Evolutionary conservation across 2,797 vertebrate genomes (phyloP).

Genomic region (Myotis planiceps): DNA sequence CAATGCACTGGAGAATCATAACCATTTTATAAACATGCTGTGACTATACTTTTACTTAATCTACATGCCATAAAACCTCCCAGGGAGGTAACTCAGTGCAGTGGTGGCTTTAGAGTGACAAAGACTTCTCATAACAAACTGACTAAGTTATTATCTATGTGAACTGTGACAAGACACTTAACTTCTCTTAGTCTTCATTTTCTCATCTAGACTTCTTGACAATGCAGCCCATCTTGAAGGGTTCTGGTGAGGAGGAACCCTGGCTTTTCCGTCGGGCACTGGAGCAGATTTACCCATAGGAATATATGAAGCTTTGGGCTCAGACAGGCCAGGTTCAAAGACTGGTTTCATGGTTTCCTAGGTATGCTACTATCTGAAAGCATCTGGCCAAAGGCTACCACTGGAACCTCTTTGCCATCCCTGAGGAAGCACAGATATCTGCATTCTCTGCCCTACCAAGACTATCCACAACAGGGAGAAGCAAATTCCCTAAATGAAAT

Average conservation of each 20-base stretch:
- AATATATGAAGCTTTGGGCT: neutral
- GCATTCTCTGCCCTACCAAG: neutral
- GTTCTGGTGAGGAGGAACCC: neutral
- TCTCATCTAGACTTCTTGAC: neutral
- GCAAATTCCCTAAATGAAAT: neutral
- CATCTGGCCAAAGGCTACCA: neutral
- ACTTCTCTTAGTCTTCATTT: neutral
- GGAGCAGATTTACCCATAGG: neutral
- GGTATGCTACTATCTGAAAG: neutral
- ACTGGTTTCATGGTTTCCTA: neutral
- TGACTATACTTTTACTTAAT: neutral
- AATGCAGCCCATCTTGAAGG: neutral
- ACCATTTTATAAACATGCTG: neutral
- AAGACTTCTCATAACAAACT: neutral
- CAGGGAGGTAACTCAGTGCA: neutral
- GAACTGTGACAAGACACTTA: neutral
- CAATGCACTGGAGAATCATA: neutral
- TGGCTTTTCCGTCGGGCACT: neutral
- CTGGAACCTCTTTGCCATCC: neutral
- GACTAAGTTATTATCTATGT: neutral
- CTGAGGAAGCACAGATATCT: neutral
- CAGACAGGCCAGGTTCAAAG: neutral
- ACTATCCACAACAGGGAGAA: neutral
- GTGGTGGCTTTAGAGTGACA: neutral
- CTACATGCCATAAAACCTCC: neutral